These are phyloP conservation scores for Oreochromis mossambicus DNA, from an alignment of 2,797 vertebrate genomes.

Conservation along the genomic window DNA sequence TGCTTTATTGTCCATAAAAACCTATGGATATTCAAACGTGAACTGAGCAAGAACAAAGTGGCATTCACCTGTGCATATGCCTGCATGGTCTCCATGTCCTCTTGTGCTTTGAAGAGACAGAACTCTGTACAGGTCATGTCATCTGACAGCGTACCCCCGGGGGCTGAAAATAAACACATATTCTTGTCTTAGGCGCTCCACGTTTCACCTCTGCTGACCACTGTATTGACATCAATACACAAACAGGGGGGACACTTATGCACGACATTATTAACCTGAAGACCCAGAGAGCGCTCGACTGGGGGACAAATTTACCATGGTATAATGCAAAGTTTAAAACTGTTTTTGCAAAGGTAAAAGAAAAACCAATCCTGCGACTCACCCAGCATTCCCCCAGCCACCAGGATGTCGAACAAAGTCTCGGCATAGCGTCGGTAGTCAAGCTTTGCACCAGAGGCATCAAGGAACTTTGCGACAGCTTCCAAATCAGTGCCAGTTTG, in stretches of 20 bases:
- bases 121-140: conserved; percentile 93
- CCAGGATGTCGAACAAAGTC: conserved; percentile 97
- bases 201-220: background rate
- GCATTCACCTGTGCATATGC: conserved; percentile 87
- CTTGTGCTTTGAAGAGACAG: conserved; percentile 96
- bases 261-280: background rate
- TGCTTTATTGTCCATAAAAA: conserved; percentile 12
- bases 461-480: conserved; percentile 96
- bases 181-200: background rate
- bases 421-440: conserved; percentile 99
- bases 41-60: background rate
- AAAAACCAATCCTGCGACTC: conserved; percentile 35
- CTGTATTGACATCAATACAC: background rate
- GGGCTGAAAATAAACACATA: conserved; percentile 73
- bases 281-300: background rate
- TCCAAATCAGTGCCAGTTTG: conserved; percentile 98
- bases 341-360: background rate
- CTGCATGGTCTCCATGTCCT: conserved; percentile 98
- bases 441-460: conserved; percentile 97
- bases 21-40: conserved; percentile 9
- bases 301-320: background rate
- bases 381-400: conserved; percentile 99
- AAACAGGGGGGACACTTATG: background rate
- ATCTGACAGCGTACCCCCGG: conserved; percentile 92
- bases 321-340: background rate